Conservation (phyloP, 2,797 vertebrate species). For the Dryobates pubescens region DNA sequence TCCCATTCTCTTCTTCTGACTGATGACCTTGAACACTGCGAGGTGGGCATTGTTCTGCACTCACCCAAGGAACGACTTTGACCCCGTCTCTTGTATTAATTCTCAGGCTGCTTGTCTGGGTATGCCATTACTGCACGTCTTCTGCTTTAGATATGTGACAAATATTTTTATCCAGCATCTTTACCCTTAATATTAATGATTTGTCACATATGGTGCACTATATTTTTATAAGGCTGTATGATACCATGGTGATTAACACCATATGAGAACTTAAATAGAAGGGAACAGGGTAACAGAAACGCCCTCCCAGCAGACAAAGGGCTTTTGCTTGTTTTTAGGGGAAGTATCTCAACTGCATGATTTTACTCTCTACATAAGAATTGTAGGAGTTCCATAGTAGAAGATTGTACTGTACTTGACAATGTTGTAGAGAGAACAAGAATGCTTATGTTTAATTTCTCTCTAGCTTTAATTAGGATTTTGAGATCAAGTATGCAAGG, state of each 20-base stretch:
- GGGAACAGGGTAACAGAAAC: conserved; percentile 29
- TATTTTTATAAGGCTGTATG: conserved; percentile 61
- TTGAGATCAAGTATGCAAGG: conserved; percentile 7
- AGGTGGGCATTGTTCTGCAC: not conserved
- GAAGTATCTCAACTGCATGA: not conserved
- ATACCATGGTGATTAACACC: conserved; percentile 68
- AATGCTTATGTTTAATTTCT: conserved; percentile 2
- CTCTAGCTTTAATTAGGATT: conserved; percentile 30
- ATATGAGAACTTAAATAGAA: conserved; percentile 55
- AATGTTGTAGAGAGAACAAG: not conserved
- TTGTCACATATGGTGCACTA: conserved; percentile 59
- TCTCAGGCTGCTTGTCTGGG: not conserved
- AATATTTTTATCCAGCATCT: conserved; percentile 33
- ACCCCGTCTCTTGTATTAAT: not conserved
- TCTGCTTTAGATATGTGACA: conserved; percentile 14
- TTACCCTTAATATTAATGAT: conserved; percentile 66
- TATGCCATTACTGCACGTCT: not conserved
- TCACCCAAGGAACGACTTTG: not conserved
- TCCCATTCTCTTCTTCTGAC: not conserved
- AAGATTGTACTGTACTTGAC: not conserved
- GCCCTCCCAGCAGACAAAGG: not conserved
- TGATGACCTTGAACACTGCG: not conserved
- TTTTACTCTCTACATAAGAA: conserved; percentile 8
- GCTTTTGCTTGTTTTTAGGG: conserved; percentile 13
- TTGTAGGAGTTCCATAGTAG: not conserved